Evolutionary conservation across 1,140 invertebrate genomes (phyloP).

Genomic region (Charaxes varanes): DNA sequence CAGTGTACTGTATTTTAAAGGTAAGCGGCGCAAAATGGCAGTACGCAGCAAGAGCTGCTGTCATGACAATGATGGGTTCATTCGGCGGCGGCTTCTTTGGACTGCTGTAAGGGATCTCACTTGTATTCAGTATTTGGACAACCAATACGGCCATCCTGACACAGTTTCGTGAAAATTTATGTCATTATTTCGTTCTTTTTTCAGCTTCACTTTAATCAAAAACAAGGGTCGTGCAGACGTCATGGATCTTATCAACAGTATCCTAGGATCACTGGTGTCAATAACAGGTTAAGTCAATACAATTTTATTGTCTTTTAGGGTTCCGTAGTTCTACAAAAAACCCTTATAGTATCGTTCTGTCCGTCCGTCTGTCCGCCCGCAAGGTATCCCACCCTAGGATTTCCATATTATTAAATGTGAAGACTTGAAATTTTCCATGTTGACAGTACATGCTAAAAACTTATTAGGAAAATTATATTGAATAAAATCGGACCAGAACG

Average conservation of each 20-base stretch:
- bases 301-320: not conserved
- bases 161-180: not conserved
- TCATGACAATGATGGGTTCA: slow-evolving; percentile 91
- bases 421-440: no score
- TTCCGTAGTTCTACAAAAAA: not conserved
- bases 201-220: slow-evolving; percentile 78
- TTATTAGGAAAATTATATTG: no score
- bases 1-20: slow-evolving; percentile 36
- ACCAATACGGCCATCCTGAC: no score
- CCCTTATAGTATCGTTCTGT: not conserved
- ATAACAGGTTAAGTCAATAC: slow-evolving; percentile 80
- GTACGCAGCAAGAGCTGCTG: slow-evolving; percentile 90
- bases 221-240: slow-evolving; percentile 86
- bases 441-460: no score
- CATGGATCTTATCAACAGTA: slow-evolving; percentile 90
- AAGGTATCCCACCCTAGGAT: no score
- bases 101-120: slow-evolving; percentile 62
- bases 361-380: no score
- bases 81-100: slow-evolving; percentile 91
- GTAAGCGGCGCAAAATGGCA: slow-evolving; percentile 86
- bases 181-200: slow-evolving; percentile 4
- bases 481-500: no score
- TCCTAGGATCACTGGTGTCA: slow-evolving; percentile 89
- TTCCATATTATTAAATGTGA: no score
- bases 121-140: not conserved